phyloP scores from a whole-genome alignment of 2,113 vertebrate genomes.

The Nycticryphes semicollaris region DNA sequence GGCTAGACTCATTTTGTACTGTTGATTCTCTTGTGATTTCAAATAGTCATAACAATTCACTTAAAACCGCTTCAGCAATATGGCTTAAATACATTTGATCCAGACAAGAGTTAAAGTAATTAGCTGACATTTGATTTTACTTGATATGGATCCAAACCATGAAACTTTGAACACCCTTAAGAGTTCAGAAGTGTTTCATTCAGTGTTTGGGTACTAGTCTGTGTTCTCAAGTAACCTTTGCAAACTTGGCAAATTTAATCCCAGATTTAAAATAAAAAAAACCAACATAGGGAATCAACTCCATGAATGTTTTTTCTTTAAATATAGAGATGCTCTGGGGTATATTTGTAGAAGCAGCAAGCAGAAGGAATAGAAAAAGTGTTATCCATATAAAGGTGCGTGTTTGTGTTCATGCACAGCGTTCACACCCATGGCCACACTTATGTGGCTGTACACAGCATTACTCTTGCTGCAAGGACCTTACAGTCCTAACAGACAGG shows the following conservation, averaged over 20 bases:
- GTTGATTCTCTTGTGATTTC: constrained; percentile 27
- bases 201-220: constrained; percentile 36
- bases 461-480: background rate
- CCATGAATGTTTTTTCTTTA: background rate
- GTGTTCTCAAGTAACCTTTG: constrained; percentile 47
- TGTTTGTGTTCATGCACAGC: background rate
- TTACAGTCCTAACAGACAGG: background rate
- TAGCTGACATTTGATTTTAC: constrained; percentile 50
- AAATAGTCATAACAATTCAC: constrained; percentile 43
- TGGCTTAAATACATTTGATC: constrained; percentile 32
- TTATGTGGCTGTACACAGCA: background rate
- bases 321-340: background rate
- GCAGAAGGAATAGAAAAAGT: background rate
- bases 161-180: constrained; percentile 33
- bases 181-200: constrained; percentile 35
- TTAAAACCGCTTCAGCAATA: constrained; percentile 12
- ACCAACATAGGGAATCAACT: background rate
- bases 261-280: background rate
- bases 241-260: constrained; percentile 6
- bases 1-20: background rate
- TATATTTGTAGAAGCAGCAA: background rate
- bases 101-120: constrained; percentile 56
- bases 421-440: background rate
- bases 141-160: constrained; percentile 58
- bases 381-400: background rate